Conservation (phyloP, 2,888 invertebrate genomes). For the Liopterus haemorrhoidalis region DNA sequence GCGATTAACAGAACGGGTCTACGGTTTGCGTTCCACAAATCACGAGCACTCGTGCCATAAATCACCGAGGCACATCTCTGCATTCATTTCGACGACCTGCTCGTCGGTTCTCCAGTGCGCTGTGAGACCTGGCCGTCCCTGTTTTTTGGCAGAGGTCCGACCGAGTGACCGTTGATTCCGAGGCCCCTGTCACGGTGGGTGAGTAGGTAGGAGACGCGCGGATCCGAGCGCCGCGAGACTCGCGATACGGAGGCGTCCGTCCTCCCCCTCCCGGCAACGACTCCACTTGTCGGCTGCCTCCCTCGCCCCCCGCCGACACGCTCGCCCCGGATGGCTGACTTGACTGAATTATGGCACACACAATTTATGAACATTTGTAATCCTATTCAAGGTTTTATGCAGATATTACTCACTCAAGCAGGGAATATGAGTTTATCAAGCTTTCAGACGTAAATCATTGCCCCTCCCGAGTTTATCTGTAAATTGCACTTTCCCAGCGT, state of each 20-base stretch:
- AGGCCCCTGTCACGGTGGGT: too few relatives aligned
- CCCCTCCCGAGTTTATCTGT: constrained; percentile 54
- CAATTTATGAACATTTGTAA: constrained; percentile 50
- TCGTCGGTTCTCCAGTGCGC: too few relatives aligned
- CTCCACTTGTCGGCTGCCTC: background rate
- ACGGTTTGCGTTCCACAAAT: constrained; percentile 43
- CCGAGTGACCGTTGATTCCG: too few relatives aligned
- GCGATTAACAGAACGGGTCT: constrained; percentile 42
- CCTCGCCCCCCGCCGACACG: constrained; percentile 1
- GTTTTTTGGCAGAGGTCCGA: too few relatives aligned
- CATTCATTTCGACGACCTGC: too few relatives aligned
- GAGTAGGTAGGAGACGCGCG: too few relatives aligned
- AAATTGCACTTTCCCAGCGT: constrained; percentile 57
- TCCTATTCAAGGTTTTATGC: constrained; percentile 50
- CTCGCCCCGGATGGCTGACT: constrained; percentile 27
- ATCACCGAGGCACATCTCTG: too few relatives aligned
- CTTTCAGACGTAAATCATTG: constrained; percentile 65
- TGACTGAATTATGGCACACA: constrained; percentile 48
- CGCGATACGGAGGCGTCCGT: too few relatives aligned
- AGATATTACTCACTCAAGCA: constrained; percentile 50
- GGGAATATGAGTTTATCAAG: constrained; percentile 52
- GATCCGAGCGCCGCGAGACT: too few relatives aligned
- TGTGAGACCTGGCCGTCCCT: too few relatives aligned
- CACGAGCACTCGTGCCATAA: constrained; percentile 42
- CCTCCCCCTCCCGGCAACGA: too few relatives aligned